These are phyloP conservation scores for Meleagris gallopavo DNA, from an alignment of 2,113 vertebrate genomes.

Conservation along the genomic window DNA sequence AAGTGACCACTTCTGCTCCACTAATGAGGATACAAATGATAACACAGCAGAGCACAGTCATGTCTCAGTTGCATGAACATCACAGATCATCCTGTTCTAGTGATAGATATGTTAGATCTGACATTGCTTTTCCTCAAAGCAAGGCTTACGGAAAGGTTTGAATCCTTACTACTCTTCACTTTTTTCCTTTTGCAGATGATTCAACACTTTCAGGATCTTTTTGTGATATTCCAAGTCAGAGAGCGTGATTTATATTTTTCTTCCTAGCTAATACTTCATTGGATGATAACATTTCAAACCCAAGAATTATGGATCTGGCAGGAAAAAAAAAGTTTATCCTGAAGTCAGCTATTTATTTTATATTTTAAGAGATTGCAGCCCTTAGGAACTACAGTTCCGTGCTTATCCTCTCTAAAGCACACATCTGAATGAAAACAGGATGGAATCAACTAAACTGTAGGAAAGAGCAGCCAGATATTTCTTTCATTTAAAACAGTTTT, in stretches of 20 bases:
- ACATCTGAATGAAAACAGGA: slow-evolving; percentile 54
- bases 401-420: slow-evolving; percentile 38
- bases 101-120: background rate
- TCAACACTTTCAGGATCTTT: slow-evolving; percentile 2
- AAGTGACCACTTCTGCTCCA: background rate
- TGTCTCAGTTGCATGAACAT: background rate
- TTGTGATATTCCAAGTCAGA: slow-evolving; percentile 7
- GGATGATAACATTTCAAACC: slow-evolving; percentile 48
- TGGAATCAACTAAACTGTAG: background rate
- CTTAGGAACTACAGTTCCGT: slow-evolving; percentile 4
- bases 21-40: background rate
- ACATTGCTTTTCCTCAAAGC: background rate
- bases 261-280: slow-evolving; percentile 43
- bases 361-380: slow-evolving; percentile 50
- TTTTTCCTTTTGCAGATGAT: background rate
- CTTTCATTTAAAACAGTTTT: background rate
- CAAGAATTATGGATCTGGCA: slow-evolving; percentile 9
- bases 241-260: background rate
- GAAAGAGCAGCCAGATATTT: background rate
- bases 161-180: background rate
- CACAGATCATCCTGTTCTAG: background rate
- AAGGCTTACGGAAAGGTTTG: background rate
- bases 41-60: background rate
- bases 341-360: slow-evolving; percentile 55
- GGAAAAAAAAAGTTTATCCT: slow-evolving; percentile 55